Base-by-base conservation (phyloP, 2,113 vertebrate species). In the Alces alces region DNA sequence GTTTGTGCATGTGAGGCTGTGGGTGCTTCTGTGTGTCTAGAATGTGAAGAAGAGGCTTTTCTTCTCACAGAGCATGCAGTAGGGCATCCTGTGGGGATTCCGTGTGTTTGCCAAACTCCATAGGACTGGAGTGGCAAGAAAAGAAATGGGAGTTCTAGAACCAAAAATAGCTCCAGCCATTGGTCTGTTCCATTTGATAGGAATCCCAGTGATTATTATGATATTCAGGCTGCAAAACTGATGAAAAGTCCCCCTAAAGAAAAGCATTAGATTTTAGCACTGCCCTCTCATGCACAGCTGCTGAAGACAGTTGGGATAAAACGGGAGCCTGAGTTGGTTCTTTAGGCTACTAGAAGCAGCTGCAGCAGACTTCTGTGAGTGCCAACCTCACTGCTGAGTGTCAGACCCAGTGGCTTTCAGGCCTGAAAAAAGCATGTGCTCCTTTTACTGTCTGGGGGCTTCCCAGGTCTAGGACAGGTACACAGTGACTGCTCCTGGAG, bases 11-110 rank as follows among this genome's bases (percentile, higher is more conserved):
- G 92, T 80, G 82, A 90, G 30, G 23, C 2, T 84, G 17, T 54
- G 82, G 36, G 39, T 94, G 91, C 83, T 83, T 83, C 85, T 39
- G 11, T 94, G 89, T 97, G 47, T 55, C 97, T 84, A 83, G 55
- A 95, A 57, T 91, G 85, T 90, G n/a, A 47, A 80, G 54, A 80
- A 61, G 79, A 61, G 39, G 15, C 61, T 36, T 94, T 91, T 93
- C 39, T 82, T 60, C 73, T 93, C 87, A 60, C 23, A 64, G 90
- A 87, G 94, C 90, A 66, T 94, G 88, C 70, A 13, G 7, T 47
- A 33, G 61, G 86, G 30, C 94, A 76, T 89, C 86, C 21, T 66
- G 91, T 52, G 27, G 64, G 82, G 19, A 60, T 60, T 55, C 33
- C 83, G 23, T 78, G 89, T 16, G 7, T 93, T 94, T 86, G 80